A percentile compares a stretch with the other conserved stretches of the same genome.
phyloP scores from a whole-genome alignment of 2,113 vertebrate species.

The Entelurus aequoreus region DNA sequence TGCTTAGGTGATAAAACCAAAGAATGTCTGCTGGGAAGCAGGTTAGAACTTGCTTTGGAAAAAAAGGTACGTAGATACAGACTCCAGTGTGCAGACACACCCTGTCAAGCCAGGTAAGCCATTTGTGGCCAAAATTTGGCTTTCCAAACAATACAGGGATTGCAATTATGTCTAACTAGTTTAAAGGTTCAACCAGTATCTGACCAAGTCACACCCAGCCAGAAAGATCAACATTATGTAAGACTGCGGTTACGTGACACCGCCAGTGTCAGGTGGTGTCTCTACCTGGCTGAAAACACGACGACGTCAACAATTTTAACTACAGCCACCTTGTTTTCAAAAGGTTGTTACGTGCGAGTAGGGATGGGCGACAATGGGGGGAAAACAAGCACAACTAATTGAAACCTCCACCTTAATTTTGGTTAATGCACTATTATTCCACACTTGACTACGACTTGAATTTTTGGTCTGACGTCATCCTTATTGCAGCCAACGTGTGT shows the following conservation, averaged over 20 bases:
- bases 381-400: too few species aligned
- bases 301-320: conserved; percentile 1
- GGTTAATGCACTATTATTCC: too few species aligned
- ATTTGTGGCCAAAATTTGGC: background rate
- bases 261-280: conserved; percentile 26
- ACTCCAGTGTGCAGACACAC: conserved; percentile 8
- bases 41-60: conserved; percentile 27
- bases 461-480: too few species aligned
- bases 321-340: conserved; percentile 18
- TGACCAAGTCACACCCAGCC: conserved; percentile 3
- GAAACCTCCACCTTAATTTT: too few species aligned
- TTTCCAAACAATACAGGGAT: too few species aligned
- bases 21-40: conserved; percentile 1
- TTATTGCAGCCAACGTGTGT: too few species aligned
- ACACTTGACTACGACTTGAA: too few species aligned
- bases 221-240: conserved; percentile 31
- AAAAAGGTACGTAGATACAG: conserved; percentile 15
- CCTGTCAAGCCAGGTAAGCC: conserved; percentile 4
- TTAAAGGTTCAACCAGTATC: conserved; percentile 11
- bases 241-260: conserved; percentile 38
- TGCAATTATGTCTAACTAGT: background rate
- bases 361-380: background rate
- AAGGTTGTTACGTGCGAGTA: background rate
- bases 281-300: conserved; percentile 32
- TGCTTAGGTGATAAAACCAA: background rate